Evolutionary conservation across 2,113 vertebrate genomes (phyloP).

Genomic region (Ophiodon elongatus): DNA sequence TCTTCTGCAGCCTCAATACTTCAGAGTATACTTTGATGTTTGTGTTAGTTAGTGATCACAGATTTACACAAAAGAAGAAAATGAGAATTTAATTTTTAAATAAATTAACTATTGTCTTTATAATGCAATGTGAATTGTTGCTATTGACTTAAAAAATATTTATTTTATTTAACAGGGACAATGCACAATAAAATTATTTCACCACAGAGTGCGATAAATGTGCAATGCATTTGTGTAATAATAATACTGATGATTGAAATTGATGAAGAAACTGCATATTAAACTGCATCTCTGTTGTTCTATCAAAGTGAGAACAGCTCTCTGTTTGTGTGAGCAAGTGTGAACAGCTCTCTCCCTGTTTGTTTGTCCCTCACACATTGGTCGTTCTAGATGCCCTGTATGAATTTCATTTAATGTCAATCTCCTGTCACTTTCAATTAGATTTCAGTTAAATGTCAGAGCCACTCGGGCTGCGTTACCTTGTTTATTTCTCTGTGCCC

Average conservation of each 20-base stretch:
- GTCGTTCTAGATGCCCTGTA: slow-evolving; percentile 83
- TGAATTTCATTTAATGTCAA: slow-evolving; percentile 88
- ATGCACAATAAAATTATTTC: background rate
- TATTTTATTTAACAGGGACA: background rate
- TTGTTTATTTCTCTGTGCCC: slow-evolving; percentile 88
- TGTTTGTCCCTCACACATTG: slow-evolving; percentile 81
- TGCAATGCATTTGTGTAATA: slow-evolving; percentile 2
- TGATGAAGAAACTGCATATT: slow-evolving; percentile 15
- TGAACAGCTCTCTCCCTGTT: slow-evolving; percentile 74
- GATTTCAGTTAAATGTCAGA: slow-evolving; percentile 86
- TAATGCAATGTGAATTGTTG: background rate
- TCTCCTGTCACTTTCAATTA: slow-evolving; percentile 88
- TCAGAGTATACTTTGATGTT: background rate
- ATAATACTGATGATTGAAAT: background rate
- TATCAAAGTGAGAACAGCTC: slow-evolving; percentile 60
- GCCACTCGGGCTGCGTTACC: slow-evolving; percentile 76
- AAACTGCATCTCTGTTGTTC: slow-evolving; percentile 30
- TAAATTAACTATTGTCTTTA: background rate
- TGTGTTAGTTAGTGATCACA: background rate
- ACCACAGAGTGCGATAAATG: background rate
- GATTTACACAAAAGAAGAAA: slow-evolving; percentile 6
- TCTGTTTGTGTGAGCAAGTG: slow-evolving; percentile 66
- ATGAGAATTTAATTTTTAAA: background rate
- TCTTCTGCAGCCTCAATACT: background rate
- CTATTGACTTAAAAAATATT: background rate